These are phyloP conservation scores for Deilephila elpenor DNA, from an alignment of 2,888 invertebrate species.

Conservation along the genomic window DNA sequence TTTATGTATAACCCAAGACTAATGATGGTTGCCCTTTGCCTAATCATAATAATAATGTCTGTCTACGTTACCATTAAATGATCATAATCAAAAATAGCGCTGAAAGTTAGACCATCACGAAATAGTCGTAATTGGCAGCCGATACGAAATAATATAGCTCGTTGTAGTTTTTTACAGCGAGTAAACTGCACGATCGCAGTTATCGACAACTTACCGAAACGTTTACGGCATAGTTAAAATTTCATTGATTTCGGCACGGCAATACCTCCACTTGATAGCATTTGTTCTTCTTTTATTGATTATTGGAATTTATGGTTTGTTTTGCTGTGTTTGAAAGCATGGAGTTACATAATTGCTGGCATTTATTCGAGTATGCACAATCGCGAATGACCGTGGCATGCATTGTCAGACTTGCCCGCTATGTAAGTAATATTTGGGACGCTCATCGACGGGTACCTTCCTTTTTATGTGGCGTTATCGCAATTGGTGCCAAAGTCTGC, in stretches of 20 bases:
- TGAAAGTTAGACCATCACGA: slow-evolving; percentile 27
- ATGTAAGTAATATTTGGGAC: too few relatives aligned
- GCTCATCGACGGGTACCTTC: too few relatives aligned
- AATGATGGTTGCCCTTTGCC: too few relatives aligned
- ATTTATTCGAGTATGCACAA: too few relatives aligned
- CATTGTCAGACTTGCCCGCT: too few relatives aligned
- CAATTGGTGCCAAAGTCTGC: too few relatives aligned
- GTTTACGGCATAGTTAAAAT: slow-evolving; percentile 52
- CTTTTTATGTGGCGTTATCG: too few relatives aligned
- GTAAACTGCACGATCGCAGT: slow-evolving; percentile 38
- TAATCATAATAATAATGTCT: too few relatives aligned
- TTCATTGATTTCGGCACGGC: slow-evolving; percentile 53
- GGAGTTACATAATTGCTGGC: too few relatives aligned
- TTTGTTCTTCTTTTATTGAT: background rate
- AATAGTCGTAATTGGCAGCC: slow-evolving; percentile 29
- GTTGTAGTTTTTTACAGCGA: slow-evolving; percentile 33
- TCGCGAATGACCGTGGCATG: too few relatives aligned
- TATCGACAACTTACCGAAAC: slow-evolving; percentile 41
- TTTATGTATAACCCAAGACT: too few relatives aligned
- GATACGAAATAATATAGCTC: slow-evolving; percentile 32
- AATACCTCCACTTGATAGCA: background rate
- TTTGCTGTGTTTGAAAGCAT: too few relatives aligned
- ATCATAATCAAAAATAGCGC: background rate
- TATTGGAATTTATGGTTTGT: background rate
- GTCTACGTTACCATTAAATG: background rate